Evolutionary conservation across 2,113 vertebrate genomes (phyloP).

Genomic region (Mixornis gularis): DNA sequence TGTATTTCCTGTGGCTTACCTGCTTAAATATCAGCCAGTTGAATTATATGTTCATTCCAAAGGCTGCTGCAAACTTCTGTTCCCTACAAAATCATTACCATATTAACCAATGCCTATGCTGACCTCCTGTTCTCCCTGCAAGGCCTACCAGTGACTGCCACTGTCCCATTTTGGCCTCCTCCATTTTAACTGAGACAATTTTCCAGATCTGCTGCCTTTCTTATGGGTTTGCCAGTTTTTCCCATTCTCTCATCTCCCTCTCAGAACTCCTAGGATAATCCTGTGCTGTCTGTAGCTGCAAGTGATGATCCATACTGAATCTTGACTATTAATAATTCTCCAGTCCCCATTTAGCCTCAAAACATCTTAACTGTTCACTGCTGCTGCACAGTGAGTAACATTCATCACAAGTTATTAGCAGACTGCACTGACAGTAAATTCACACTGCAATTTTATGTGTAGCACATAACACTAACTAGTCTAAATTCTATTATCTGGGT

Average conservation of each 20-base stretch:
- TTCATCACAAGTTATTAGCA: neutral
- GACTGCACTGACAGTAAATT: neutral
- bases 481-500: neutral
- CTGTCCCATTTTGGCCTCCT: neutral
- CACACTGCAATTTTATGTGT: neutral
- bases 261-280: neutral
- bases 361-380: neutral
- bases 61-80: neutral
- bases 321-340: neutral
- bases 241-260: neutral
- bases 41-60: neutral
- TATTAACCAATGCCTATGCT: neutral
- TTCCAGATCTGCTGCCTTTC: neutral
- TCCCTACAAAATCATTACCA: neutral
- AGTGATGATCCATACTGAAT: neutral
- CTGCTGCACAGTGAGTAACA: neutral
- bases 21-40: neutral
- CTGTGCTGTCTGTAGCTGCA: neutral
- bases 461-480: neutral
- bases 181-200: neutral
- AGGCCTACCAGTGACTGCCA: neutral
- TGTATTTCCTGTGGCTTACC: neutral
- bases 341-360: neutral
- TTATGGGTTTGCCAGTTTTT: neutral
- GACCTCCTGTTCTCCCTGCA: too few relatives aligned